Percentiles rank a stretch among this genome's conserved stretches.
Conservation (phyloP, 2,113 vertebrate species). For the Fulmarus glacialis region DNA sequence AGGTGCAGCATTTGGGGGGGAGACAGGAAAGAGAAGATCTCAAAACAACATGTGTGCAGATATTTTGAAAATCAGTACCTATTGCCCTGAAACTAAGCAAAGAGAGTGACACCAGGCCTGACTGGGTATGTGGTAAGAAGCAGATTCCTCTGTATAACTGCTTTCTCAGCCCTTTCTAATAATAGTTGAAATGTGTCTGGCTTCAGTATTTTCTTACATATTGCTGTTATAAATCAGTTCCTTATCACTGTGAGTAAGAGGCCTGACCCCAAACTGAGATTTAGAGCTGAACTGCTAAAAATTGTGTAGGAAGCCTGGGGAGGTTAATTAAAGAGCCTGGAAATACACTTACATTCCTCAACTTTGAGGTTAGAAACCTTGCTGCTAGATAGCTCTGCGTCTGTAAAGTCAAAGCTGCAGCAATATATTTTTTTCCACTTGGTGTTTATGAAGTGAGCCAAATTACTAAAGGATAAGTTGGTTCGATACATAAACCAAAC, state of each 20-base stretch:
- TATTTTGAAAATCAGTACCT: neutral
- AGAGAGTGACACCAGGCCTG: neutral
- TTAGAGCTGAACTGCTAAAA: neutral
- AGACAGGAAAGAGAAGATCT: neutral
- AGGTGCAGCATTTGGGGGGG: neutral
- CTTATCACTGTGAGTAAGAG: neutral
- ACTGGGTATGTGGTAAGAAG: neutral
- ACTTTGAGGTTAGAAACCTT: neutral
- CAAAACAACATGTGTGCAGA: neutral
- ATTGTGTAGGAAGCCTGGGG: neutral
- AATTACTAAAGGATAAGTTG: neutral
- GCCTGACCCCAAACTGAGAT: neutral
- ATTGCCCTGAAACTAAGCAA: neutral
- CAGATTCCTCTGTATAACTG: neutral
- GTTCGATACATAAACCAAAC: rapidly evolving
- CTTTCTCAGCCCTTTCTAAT: neutral
- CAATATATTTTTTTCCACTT: neutral
- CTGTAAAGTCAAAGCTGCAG: neutral
- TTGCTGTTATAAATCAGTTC: neutral
- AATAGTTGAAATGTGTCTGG: neutral
- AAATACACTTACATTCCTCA: neutral
- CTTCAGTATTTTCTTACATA: neutral
- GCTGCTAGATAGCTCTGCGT: neutral
- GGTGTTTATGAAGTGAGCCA: neutral
- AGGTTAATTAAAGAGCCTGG: neutral